Conservation (phyloP, 2,888 invertebrate genomes). For the Hyposoter didymator region DNA sequence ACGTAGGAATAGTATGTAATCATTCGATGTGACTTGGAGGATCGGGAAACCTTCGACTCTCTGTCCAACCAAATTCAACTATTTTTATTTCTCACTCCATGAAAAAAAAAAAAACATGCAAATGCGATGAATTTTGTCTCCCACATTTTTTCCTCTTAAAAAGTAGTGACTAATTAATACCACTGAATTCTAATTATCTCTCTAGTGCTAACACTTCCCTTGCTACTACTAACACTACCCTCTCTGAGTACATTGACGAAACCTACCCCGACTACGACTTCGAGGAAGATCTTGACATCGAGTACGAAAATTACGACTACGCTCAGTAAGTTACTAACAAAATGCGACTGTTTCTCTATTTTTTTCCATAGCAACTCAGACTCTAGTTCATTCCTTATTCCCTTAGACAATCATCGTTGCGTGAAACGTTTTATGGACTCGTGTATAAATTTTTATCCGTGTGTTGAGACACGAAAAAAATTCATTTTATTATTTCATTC, state of each 20-base stretch:
- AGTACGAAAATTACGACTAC: constrained; percentile 82
- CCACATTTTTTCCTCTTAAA: neutral
- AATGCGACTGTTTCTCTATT: constrained; percentile 24
- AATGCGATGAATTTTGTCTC: neutral
- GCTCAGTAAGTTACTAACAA: constrained; percentile 79
- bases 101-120: neutral
- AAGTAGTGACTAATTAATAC: constrained; percentile 27
- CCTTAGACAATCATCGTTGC: constrained; percentile 19
- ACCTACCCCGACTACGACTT: constrained; percentile 82
- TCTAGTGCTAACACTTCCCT: constrained; percentile 82
- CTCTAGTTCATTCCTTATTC: constrained; percentile 10
- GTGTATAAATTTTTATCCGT: neutral
- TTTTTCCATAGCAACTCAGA: constrained; percentile 3
- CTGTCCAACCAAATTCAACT: neutral
- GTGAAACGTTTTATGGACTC: neutral
- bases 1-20: neutral
- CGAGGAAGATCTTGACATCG: constrained; percentile 82
- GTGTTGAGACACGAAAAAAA: neutral
- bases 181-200: constrained; percentile 58
- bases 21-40: neutral
- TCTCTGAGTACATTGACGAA: constrained; percentile 81
- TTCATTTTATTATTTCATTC: constrained; percentile 3
- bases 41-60: neutral
- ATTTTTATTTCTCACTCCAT: neutral
- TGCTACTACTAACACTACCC: constrained; percentile 83